Base-by-base conservation (phyloP, 2,888 invertebrate species). In the Lasioglossum pauxillum region DNA sequence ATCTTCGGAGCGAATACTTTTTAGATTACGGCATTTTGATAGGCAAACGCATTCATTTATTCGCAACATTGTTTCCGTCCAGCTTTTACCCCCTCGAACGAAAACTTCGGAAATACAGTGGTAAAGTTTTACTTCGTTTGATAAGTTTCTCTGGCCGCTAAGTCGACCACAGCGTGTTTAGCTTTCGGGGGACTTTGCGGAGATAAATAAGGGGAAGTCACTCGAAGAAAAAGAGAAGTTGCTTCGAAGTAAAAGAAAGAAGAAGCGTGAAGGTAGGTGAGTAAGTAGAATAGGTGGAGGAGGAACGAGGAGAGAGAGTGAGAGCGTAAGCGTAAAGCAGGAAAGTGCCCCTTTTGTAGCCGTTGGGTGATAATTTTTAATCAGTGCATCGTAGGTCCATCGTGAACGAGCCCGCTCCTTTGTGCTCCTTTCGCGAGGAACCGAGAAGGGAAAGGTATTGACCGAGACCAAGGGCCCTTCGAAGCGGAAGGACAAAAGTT, bases 361-460 rank as follows among this genome's bases (percentile, higher is more conserved):
- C 88, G 89, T 88, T 89, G 92, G 94, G 94, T 94, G 94, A 94
- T 94, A 94, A 94, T 94, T 94, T 94, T 94, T 94, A 94, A 94
- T 94, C 94, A 94, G 93, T 90, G 93, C 90, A 91, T 91, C 92
- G 91, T 89, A 89, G 88, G 88, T 92, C 90, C 91, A 86, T 87
- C 91, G 87, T 88, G 90, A 90, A 87, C 87, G 83, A 88, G 88
- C 88, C 86, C 86, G 89, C 89, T 87, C 87, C 89, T 92, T 85
- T 91, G 88, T 84, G 87, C 81, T 86, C 82, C 81, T 81, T 84
- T 88, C 84, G 90, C 89, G 88, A 73, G 79, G 81, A 85, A 78
- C 82, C 75, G 78, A 60, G 75, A 78, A 64, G n/a, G 86, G 86
- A 73, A 88, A 88, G 85, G 89, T 92, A 92, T 92, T 89, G 92